Evolutionary conservation across 2,888 invertebrate genomes (phyloP), one percentile per base, ranked within the genome.

Genomic region (Agrotis ipsilon): DNA sequence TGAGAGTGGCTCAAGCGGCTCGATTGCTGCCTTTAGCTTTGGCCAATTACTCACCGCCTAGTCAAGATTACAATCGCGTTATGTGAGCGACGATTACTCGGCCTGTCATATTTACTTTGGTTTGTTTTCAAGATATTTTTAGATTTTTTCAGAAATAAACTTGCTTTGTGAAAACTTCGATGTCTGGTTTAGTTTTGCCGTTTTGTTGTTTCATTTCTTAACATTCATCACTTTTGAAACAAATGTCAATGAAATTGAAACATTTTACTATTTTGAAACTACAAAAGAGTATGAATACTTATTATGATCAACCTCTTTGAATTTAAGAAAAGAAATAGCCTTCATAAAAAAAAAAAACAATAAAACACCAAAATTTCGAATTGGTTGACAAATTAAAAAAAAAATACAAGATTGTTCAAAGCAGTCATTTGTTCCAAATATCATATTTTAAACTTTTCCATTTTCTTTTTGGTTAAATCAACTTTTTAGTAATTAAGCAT

Each of bases 1-100:
- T 96, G 92, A 93, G 87, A 89, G 86, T 88, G 94, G 94, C 94
- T 95, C 92, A 92, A 88, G 87, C 88, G 90, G 89, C 92, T 92
- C 94, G 94, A 94, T 94, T 92, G 93, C 91, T 92, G 94, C 93
- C 91, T 94, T 92, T 91, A 91, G 93, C 92, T 94, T 92, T 89
- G 90, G 91, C 91, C 94, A 94, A 95, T 95, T 95, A 95, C 94
- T 94, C 92, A 93, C 89, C 92, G 88, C 89, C 87, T 88, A 90
- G 89, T 91, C 89, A 92, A 93, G 93, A 93, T 93, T 92, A 92
- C 91, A 91, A 92, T 92, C 91, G 88, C 84, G 83, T 89, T 87
- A 87, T 88, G 86, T 87, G 87, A 88, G 76, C 72, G 68, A 86
- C 85, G 86, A 85, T 86, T 86, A 75, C 72, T 84, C 78, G 76